These are phyloP conservation scores for Connochaetes taurinus DNA, from an alignment of 2,113 vertebrate species.

Conservation along the genomic window DNA sequence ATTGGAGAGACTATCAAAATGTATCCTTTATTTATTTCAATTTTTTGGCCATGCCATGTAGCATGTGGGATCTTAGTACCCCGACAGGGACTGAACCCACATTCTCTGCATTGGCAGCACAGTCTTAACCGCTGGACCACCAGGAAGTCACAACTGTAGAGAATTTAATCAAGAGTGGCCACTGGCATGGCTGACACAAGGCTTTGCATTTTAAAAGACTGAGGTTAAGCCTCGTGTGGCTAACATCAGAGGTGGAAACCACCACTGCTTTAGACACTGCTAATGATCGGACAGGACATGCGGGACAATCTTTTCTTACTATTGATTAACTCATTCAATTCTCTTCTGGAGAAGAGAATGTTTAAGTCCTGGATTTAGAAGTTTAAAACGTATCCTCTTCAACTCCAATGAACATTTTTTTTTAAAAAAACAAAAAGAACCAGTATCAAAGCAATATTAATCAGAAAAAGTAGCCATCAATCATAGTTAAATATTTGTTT, in stretches of 20 bases:
- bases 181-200: neutral
- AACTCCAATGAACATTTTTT: neutral
- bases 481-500: neutral
- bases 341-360: neutral
- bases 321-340: neutral
- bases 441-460: neutral
- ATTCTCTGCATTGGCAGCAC: neutral
- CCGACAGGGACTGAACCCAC: neutral
- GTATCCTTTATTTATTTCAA: neutral
- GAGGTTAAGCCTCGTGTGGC: neutral
- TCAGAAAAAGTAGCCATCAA: neutral
- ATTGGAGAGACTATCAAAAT: neutral
- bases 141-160: neutral
- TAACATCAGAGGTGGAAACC: neutral
- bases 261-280: neutral
- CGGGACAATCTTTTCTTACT: neutral
- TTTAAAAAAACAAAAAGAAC: neutral
- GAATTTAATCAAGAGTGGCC: neutral
- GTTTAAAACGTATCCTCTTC: neutral
- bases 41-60: neutral
- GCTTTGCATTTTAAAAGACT: neutral
- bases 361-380: neutral
- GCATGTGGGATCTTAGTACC: neutral
- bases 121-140: neutral
- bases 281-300: neutral